These are phyloP conservation scores for Porites lutea DNA, from an alignment of 64 coral and sea anemone genomes.

Conservation along the genomic window DNA sequence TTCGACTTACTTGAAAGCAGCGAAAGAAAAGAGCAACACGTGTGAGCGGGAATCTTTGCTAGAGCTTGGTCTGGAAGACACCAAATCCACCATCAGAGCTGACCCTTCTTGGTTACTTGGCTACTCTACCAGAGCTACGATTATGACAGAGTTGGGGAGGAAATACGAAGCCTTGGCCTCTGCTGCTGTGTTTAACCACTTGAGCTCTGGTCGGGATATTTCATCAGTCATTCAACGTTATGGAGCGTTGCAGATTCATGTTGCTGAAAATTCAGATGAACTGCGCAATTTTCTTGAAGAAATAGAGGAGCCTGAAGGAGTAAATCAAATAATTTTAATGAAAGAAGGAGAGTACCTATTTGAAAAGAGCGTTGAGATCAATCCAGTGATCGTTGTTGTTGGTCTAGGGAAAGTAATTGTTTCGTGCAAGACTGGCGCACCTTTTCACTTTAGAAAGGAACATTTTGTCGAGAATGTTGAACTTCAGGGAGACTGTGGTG, in stretches of 20 bases:
- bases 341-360: slow-evolving; percentile 19
- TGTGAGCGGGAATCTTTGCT: not conserved
- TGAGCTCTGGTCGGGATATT: not conserved
- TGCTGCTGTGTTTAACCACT: slow-evolving; percentile 19
- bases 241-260: not conserved
- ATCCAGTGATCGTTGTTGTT: not conserved
- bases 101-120: slow-evolving; percentile 13
- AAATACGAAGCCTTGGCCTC: not conserved
- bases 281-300: not conserved
- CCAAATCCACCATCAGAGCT: slow-evolving; percentile 2
- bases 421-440: not conserved
- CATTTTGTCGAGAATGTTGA: not conserved
- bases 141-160: not conserved
- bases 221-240: not conserved
- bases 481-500: not conserved
- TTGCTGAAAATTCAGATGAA: slow-evolving; percentile 8
- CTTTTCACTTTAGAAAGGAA: slow-evolving; percentile 5
- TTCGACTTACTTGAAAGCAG: not conserved
- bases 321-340: slow-evolving; percentile 4
- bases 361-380: not conserved
- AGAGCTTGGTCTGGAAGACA: not conserved
- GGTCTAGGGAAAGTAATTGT: slow-evolving; percentile 5
- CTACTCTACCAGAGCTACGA: not conserved
- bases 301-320: not conserved
- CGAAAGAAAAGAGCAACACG: not conserved